A percentile compares a stretch with the other conserved stretches of the same genome.
phyloP scores from a whole-genome alignment of 2,113 vertebrate species.

The Elgaria multicarinata region DNA sequence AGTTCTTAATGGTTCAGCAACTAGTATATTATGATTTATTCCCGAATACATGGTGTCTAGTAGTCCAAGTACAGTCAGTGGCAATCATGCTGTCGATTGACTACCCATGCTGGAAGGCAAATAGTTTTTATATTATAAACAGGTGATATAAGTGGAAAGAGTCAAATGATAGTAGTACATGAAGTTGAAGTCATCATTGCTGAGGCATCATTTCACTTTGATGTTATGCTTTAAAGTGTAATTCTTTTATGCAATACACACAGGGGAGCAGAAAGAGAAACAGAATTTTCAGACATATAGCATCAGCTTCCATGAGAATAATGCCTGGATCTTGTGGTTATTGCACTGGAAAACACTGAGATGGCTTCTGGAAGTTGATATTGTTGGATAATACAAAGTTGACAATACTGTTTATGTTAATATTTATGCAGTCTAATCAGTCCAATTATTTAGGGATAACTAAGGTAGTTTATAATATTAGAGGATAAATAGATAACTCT shows the following conservation, averaged over 20 bases:
- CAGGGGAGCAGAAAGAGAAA: background rate
- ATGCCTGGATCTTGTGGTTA: background rate
- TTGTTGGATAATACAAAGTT: fast-evolving
- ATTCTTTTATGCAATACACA: background rate
- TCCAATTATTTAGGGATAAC: background rate
- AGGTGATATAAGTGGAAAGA: background rate
- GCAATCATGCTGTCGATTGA: background rate
- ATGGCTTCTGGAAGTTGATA: background rate
- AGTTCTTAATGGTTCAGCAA: background rate
- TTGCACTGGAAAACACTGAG: fast-evolving
- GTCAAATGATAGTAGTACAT: background rate
- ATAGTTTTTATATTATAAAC: background rate
- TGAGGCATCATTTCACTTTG: background rate
- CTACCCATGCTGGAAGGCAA: background rate
- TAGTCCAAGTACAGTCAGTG: background rate
- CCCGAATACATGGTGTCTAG: background rate
- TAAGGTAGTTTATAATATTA: background rate
- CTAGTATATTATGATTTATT: background rate
- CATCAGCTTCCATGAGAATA: background rate
- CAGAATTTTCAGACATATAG: background rate
- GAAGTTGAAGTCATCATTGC: background rate
- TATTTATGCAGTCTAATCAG: background rate
- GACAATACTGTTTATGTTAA: background rate
- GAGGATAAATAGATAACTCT: background rate
- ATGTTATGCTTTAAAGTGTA: background rate